These are phyloP conservation scores for Megathymus violae DNA, from an alignment of 1,140 invertebrate genomes.

Conservation along the genomic window DNA sequence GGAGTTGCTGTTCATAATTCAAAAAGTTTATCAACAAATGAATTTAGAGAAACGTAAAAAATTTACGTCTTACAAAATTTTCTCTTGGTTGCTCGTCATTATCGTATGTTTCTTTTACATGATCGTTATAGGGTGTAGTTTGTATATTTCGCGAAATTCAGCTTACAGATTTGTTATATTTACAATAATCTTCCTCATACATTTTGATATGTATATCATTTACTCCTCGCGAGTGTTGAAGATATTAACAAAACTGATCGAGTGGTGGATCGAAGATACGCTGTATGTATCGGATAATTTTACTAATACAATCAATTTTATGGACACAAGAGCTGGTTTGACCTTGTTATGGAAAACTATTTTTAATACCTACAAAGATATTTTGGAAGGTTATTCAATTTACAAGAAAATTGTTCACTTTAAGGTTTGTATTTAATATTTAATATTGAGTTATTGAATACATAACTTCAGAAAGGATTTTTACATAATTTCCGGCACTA, in stretches of 20 bases:
- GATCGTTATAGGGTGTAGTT: neutral
- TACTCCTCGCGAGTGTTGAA: conserved; percentile 20
- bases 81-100: neutral
- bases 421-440: conserved; percentile 11
- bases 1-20: conserved; percentile 24
- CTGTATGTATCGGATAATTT: conserved; percentile 5
- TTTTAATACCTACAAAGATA: conserved; percentile 22
- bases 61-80: neutral
- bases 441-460: too few relatives aligned
- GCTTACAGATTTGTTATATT: neutral
- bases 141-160: neutral
- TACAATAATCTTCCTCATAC: neutral
- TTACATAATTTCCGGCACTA: too few relatives aligned
- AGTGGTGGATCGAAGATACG: conserved; percentile 3
- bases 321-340: neutral
- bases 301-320: neutral
- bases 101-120: neutral
- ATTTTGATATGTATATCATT: conserved; percentile 32
- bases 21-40: conserved; percentile 27
- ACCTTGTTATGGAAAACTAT: conserved; percentile 16
- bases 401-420: conserved; percentile 24
- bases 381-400: conserved; percentile 30
- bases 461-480: too few relatives aligned
- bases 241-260: neutral
- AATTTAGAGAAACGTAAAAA: conserved; percentile 10